Conservation (phyloP, 1,140 invertebrate genomes). For the Drosophila nikananu region DNA sequence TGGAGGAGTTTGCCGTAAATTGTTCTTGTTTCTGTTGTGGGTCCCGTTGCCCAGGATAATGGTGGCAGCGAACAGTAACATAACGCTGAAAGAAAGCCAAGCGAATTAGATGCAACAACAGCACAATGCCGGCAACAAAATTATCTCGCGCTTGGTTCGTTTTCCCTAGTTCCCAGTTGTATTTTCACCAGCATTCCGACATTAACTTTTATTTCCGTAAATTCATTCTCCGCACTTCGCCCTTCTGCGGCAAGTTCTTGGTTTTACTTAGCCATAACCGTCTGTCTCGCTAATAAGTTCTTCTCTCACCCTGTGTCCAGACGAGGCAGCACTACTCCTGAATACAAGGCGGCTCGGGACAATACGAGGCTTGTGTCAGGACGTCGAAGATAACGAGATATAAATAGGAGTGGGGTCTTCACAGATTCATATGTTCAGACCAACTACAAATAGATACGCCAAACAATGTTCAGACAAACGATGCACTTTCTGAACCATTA, state of each 20-base stretch:
- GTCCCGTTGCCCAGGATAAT: slow-evolving; percentile 52
- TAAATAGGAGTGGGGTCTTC: background rate
- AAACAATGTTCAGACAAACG: no score
- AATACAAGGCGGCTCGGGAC: slow-evolving; percentile 1
- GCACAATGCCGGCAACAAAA: slow-evolving; percentile 49
- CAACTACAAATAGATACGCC: no score
- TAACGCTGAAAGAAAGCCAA: slow-evolving; percentile 67
- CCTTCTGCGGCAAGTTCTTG: slow-evolving; percentile 23
- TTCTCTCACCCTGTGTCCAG: slow-evolving; percentile 9
- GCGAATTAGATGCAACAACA: slow-evolving; percentile 70
- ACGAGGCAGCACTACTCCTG: slow-evolving; percentile 2
- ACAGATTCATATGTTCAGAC: background rate
- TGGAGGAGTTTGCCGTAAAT: slow-evolving; percentile 73
- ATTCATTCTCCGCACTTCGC: slow-evolving; percentile 50
- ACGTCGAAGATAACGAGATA: background rate
- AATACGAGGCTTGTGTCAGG: background rate
- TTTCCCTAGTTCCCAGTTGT: slow-evolving; percentile 41
- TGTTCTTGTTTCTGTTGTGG: slow-evolving; percentile 64
- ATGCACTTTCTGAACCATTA: no score
- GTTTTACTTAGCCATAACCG: slow-evolving; percentile 43
- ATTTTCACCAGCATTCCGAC: slow-evolving; percentile 58
- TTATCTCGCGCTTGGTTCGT: slow-evolving; percentile 64
- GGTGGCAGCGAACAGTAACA: slow-evolving; percentile 48
- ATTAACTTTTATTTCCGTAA: slow-evolving; percentile 78
- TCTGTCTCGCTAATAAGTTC: slow-evolving; percentile 51